These are phyloP conservation scores for Equus quagga DNA, from an alignment of 2,113 vertebrate species.

Conservation along the genomic window DNA sequence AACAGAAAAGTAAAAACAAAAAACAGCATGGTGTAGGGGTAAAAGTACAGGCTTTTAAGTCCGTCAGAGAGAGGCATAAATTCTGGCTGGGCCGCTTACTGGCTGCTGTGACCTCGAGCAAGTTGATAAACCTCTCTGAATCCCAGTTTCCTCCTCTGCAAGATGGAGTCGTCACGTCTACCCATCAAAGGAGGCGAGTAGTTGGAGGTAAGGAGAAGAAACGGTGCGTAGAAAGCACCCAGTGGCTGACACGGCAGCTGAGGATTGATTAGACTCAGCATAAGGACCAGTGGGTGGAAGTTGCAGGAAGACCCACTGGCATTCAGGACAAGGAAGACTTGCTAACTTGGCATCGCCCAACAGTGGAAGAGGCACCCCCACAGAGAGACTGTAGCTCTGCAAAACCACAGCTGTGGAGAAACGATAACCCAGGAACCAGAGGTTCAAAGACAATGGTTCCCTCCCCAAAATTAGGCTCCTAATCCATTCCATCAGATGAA, in stretches of 20 bases:
- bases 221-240: background rate
- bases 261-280: background rate
- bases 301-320: background rate
- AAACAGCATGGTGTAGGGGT: background rate
- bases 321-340: background rate
- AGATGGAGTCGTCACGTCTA: background rate
- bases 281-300: background rate
- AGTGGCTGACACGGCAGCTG: background rate
- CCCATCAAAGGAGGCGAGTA: background rate
- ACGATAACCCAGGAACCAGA: background rate
- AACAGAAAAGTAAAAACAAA: background rate
- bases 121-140: background rate
- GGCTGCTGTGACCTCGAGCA: slow-evolving; percentile 8
- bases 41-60: slow-evolving; percentile 24
- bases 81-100: background rate
- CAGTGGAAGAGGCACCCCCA: background rate
- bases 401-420: background rate
- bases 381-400: background rate
- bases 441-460: background rate
- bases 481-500: background rate
- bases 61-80: background rate
- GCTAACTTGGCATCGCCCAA: background rate
- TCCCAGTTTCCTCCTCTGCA: background rate
- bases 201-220: background rate
- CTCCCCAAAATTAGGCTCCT: background rate